Conservation (phyloP, 1,140 invertebrate genomes). For the Ooceraea biroi region DNA sequence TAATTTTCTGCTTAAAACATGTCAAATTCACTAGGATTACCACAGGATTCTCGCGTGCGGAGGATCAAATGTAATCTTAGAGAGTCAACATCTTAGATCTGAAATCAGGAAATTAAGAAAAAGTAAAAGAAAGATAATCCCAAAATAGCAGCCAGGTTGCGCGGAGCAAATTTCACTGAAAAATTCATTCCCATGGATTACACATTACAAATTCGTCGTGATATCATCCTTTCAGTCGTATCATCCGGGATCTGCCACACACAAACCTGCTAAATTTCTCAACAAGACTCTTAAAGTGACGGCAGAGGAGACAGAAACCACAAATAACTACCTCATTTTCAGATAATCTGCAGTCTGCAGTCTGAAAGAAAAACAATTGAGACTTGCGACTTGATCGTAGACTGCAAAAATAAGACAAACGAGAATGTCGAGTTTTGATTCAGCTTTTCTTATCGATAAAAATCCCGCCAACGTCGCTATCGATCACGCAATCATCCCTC, state of each 20-base stretch:
- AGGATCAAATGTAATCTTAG: background rate
- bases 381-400: no score
- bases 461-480: background rate
- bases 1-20: background rate
- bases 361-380: no score
- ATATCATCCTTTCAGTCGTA: background rate
- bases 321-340: no score
- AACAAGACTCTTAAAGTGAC: no score
- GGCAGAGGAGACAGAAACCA: no score
- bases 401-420: no score
- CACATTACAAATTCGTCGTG: background rate
- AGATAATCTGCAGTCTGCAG: no score
- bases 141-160: background rate
- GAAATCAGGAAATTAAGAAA: slow-evolving; percentile 30
- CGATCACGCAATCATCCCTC: slow-evolving; percentile 5
- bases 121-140: background rate
- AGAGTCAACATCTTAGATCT: background rate
- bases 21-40: background rate
- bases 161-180: background rate
- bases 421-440: no score
- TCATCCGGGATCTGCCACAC: no score
- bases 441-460: slow-evolving; percentile 27
- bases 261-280: no score
- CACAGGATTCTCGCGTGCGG: background rate
- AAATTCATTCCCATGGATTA: slow-evolving; percentile 14